These are phyloP conservation scores for Meteorus colon DNA, from an alignment of 2,888 invertebrate genomes.

Conservation along the genomic window DNA sequence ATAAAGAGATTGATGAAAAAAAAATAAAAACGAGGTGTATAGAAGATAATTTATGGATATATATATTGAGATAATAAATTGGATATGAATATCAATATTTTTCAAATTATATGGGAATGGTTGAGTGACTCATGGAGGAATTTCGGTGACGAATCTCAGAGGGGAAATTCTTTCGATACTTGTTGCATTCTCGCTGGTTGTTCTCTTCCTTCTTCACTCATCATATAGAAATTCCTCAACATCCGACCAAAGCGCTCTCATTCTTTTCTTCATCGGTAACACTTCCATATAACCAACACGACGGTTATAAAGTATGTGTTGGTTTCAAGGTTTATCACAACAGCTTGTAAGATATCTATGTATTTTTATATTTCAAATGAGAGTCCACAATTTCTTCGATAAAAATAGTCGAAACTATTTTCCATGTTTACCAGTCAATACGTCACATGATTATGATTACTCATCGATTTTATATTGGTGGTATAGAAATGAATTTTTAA, in stretches of 20 bases:
- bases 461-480: too few species aligned
- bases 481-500: too few species aligned
- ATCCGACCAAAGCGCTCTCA: not conserved
- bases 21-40: not conserved
- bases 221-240: not conserved
- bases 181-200: not conserved
- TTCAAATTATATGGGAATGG: not conserved
- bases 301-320: not conserved
- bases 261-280: not conserved
- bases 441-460: too few species aligned
- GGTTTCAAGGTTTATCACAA: too few species aligned
- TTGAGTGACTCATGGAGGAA: constrained; percentile 9
- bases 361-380: too few species aligned
- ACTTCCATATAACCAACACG: not conserved
- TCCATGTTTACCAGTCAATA: too few species aligned
- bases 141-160: constrained; percentile 1
- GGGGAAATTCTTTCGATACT: not conserved
- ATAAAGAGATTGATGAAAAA: not conserved
- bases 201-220: not conserved
- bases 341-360: too few species aligned
- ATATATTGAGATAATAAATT: not conserved
- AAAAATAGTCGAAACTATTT: too few species aligned
- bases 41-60: not conserved
- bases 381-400: too few species aligned
- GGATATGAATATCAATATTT: not conserved